Evolutionary conservation across 1,140 invertebrate genomes (phyloP), one percentile per base, ranked within the genome.

Genomic region (Caerostris extrusa): DNA sequence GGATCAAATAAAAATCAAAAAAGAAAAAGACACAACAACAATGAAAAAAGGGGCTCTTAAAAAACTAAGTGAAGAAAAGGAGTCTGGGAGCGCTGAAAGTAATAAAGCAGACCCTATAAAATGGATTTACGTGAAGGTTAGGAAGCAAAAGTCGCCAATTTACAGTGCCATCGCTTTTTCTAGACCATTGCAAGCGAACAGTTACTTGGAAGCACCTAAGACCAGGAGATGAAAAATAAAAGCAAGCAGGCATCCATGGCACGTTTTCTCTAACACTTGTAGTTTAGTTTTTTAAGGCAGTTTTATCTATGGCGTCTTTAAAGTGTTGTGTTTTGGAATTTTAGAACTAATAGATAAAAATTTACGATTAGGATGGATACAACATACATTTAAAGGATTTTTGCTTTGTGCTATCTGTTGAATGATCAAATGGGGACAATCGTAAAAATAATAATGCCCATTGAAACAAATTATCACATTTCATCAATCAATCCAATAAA

Each of bases 101-200:
- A 77, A 77, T 77, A 77, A 77, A 77, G 69, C 69, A 14, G 19
- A 77, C 12, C 69, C 69, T 77, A 77, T 77, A 77, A 77, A 77
- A 77, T 14, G 12, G 69, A n/a, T 77, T 77, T 77, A 77, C 69
- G 69, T n/a, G 19, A 77, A n/a, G 19, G 12, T n/a, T n/a, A 77
- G 19, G 69, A n/a, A n/a, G 12, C 69, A n/a, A 77, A 77, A 77
- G 69, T 77, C 19, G 69, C 69, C 69, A 77, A 77, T 77, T 77
- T 77, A 34, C 12, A 34, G 19, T 3, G 19, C 12, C 19, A 77
- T 77, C 12, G 2, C 17, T 64, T 64, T 64, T 64, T 64, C 61
- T 64, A 17, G 7, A 17, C 61, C 61, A 64, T 64, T 64, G 3
- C 61, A 64, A 17, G 7, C 61, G 61, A 64, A 3, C 61, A 64